Conservation (phyloP, 1,140 invertebrate species). For the Drosophila novamexicana region DNA sequence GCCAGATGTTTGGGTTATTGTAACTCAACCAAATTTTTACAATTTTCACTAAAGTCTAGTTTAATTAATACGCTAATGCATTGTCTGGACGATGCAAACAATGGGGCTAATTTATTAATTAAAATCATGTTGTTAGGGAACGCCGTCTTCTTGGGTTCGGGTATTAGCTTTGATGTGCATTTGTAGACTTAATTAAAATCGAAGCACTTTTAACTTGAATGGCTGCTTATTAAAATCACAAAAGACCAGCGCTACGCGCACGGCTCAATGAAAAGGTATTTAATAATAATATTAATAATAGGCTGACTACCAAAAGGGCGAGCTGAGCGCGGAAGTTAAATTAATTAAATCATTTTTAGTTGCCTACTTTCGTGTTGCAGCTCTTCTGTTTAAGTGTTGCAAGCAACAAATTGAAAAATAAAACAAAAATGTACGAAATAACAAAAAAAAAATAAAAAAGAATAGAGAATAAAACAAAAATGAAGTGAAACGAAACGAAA, state of each 20-base stretch:
- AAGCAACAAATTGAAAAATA: conserved; percentile 14
- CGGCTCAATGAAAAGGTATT: conserved; percentile 63
- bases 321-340: conserved; percentile 21
- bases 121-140: conserved; percentile 51
- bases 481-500: conserved; percentile 41
- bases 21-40: no score
- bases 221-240: conserved; percentile 62
- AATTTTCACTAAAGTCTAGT: background rate
- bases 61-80: conserved; percentile 16
- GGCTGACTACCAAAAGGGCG: conserved; percentile 30
- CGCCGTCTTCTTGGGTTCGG: background rate
- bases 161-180: conserved; percentile 67
- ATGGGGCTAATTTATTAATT: conserved; percentile 69
- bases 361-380: conserved; percentile 29
- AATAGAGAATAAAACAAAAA: conserved; percentile 21
- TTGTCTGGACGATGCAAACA: conserved; percentile 41
- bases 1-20: no score
- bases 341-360: conserved; percentile 51
- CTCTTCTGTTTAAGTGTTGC: conserved; percentile 34
- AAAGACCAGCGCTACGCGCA: conserved; percentile 30
- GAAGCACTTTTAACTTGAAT: conserved; percentile 75
- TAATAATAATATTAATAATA: conserved; percentile 65
- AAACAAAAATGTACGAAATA: conserved; percentile 1
- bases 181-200: conserved; percentile 78
- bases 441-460: conserved; percentile 11